Evolutionary conservation across 2,113 vertebrate genomes (phyloP).

Genomic region (Neolamprologus modestus): DNA sequence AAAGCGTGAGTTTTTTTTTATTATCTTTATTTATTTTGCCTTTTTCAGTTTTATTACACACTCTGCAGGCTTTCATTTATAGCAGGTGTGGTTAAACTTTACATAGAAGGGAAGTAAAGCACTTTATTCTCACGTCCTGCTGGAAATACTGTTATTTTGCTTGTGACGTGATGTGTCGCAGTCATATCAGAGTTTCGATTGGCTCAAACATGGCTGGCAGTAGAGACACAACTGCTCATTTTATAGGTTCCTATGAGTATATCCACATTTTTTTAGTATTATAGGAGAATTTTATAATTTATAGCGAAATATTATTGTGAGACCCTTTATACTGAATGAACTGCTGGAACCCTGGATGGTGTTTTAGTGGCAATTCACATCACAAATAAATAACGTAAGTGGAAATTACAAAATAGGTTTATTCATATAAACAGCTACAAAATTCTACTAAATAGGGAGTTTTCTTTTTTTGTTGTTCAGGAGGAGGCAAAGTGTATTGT

Average conservation of each 20-base stretch:
- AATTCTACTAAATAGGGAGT: slow-evolving; percentile 34
- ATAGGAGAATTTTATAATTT: neutral
- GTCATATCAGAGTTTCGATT: neutral
- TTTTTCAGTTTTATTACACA: neutral
- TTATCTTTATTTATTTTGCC: neutral
- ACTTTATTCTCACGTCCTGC: neutral
- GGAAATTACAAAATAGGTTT: slow-evolving; percentile 61
- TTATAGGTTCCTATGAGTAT: neutral
- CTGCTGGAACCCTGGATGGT: neutral
- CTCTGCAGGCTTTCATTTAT: neutral
- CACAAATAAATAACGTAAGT: neutral
- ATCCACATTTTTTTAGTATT: neutral
- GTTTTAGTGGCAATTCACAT: neutral
- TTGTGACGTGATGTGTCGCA: neutral
- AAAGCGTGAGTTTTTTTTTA: rapidly evolving
- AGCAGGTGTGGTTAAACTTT: neutral
- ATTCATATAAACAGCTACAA: slow-evolving; percentile 65
- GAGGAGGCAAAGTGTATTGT: slow-evolving; percentile 11
- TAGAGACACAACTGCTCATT: neutral
- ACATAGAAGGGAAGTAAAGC: neutral
- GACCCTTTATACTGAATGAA: neutral
- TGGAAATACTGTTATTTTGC: neutral
- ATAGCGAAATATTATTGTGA: neutral
- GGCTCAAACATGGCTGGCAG: neutral
- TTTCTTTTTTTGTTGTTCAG: neutral